Conservation (phyloP, 2,113 vertebrate genomes). For the Paraplagusia blochii region DNA sequence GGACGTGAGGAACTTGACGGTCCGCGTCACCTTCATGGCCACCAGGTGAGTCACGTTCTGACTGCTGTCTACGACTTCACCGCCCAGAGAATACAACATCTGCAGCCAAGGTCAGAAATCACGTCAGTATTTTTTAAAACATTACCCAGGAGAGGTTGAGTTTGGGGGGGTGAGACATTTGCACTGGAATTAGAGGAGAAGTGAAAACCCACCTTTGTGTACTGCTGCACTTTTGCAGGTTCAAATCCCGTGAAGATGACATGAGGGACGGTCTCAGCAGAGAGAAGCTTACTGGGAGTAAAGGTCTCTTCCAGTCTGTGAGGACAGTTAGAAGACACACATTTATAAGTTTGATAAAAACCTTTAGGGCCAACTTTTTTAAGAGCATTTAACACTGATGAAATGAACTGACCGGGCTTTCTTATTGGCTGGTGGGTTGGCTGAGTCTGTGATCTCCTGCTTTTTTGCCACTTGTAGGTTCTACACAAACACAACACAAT, state of each 20-base stretch:
- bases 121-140: not conserved
- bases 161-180: too few relatives aligned
- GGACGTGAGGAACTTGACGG: slow-evolving; percentile 95
- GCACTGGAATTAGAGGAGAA: not conserved
- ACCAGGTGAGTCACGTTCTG: slow-evolving; percentile 92
- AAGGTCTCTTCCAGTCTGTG: slow-evolving; percentile 88
- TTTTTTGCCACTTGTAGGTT: slow-evolving; percentile 84
- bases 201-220: slow-evolving; percentile 82
- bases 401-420: slow-evolving; percentile 82
- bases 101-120: slow-evolving; percentile 43
- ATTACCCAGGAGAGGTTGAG: not conserved
- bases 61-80: slow-evolving; percentile 85
- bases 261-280: slow-evolving; percentile 84
- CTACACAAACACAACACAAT: slow-evolving; percentile 55
- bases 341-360: not conserved
- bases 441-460: slow-evolving; percentile 82
- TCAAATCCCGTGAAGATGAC: slow-evolving; percentile 97
- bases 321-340: not conserved
- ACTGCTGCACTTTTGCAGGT: slow-evolving; percentile 86
- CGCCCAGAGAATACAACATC: slow-evolving; percentile 91
- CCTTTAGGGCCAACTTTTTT: too few relatives aligned
- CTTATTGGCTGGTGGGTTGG: slow-evolving; percentile 83
- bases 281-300: slow-evolving; percentile 86
- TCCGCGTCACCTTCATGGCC: slow-evolving; percentile 91
- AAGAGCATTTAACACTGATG: not conserved